phyloP scores from a whole-genome alignment of 2,888 invertebrate species.

The Saturnia pavonia region DNA sequence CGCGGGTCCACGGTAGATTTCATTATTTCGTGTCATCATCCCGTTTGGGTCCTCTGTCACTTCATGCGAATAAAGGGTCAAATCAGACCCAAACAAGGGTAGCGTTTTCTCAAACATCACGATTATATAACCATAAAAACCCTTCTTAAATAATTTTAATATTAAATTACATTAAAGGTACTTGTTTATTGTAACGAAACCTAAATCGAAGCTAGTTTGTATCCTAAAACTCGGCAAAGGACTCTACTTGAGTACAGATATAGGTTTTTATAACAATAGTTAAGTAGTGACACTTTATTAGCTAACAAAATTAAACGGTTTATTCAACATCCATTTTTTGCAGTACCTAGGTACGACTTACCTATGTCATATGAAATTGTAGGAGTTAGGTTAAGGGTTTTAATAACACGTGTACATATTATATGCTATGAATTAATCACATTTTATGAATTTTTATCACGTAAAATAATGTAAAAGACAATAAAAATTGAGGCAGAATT shows the following conservation, averaged over 20 bases:
- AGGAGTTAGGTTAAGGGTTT: too few species aligned
- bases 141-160: slow-evolving; percentile 29
- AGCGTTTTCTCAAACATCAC: slow-evolving; percentile 47
- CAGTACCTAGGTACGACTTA: too few species aligned
- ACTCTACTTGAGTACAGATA: background rate
- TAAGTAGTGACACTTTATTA: background rate
- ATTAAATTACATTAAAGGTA: slow-evolving; percentile 29
- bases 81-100: slow-evolving; percentile 53
- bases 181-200: background rate
- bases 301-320: background rate
- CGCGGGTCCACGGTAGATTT: slow-evolving; percentile 58
- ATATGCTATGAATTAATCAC: too few species aligned
- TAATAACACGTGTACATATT: too few species aligned
- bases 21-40: slow-evolving; percentile 63
- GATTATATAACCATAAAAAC: slow-evolving; percentile 42
- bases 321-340: background rate
- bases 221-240: background rate
- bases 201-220: background rate
- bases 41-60: slow-evolving; percentile 57
- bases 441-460: too few species aligned
- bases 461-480: too few species aligned
- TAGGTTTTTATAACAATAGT: background rate
- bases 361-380: too few species aligned
- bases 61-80: slow-evolving; percentile 68
- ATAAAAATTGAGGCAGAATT: too few species aligned